These are phyloP conservation scores for Dipus sagitta DNA, from an alignment of 2,797 vertebrate species.

Conservation along the genomic window DNA sequence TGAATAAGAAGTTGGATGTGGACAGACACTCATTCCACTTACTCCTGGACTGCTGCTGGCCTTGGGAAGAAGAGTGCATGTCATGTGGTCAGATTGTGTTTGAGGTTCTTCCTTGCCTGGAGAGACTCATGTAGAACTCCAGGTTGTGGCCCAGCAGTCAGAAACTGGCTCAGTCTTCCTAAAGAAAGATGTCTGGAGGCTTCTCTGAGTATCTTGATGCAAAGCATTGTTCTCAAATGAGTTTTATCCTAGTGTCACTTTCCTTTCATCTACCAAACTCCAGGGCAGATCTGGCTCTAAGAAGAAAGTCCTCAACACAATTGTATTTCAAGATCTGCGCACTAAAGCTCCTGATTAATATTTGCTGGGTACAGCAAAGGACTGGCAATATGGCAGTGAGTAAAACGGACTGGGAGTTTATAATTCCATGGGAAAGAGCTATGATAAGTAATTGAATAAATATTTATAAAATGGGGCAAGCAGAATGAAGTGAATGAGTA, in stretches of 20 bases:
- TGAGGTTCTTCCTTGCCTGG: constrained; percentile 1
- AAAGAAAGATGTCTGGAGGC: constrained; percentile 6
- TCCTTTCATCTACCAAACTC: not conserved
- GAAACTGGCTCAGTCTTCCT: not conserved
- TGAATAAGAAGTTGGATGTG: not conserved
- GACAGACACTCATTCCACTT: not conserved
- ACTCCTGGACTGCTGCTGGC: not conserved
- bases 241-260: not conserved
- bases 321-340: not conserved
- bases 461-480: not conserved
- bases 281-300: constrained; percentile 5
- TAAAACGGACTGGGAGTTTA: constrained; percentile 16
- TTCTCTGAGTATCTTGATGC: not conserved
- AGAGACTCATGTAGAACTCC: not conserved
- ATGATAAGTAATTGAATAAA: constrained; percentile 1
- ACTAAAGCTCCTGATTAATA: not conserved
- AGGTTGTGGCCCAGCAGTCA: not conserved
- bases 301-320: not conserved
- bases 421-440: not conserved
- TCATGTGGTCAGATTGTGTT: not conserved
- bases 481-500: not conserved
- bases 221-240: not conserved
- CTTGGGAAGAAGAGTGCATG: not conserved
- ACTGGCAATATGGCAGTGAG: not conserved
- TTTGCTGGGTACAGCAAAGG: constrained; percentile 25